phyloP scores from a whole-genome alignment of 2,113 vertebrate species.

The Rallus limicola region DNA sequence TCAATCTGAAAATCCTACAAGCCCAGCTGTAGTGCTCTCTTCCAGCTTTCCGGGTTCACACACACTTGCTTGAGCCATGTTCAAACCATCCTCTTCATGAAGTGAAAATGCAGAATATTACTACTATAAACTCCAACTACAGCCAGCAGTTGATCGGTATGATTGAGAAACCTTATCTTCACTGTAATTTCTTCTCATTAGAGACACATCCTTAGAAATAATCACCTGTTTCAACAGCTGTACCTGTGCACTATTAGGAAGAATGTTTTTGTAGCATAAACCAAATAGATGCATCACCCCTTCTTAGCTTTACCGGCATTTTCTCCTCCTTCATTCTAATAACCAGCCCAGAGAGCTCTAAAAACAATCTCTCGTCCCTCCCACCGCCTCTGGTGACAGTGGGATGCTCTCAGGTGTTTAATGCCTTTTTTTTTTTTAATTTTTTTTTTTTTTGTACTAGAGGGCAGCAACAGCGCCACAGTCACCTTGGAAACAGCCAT shows the following conservation, averaged over 20 bases:
- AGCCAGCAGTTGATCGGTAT: neutral
- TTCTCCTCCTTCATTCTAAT: neutral
- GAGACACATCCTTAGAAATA: neutral
- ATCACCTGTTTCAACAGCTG: neutral
- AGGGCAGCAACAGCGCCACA: conserved; percentile 74
- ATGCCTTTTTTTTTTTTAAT: conserved; percentile 35
- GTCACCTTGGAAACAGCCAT: conserved; percentile 88
- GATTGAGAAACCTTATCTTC: neutral
- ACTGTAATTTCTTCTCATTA: neutral
- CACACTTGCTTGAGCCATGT: neutral
- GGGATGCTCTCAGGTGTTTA: conserved; percentile 84
- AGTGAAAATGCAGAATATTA: neutral
- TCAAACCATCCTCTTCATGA: neutral
- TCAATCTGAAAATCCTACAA: neutral
- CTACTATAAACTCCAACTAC: neutral
- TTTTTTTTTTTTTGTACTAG: conserved; percentile 40
- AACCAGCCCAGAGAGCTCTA: neutral
- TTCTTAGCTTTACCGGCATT: neutral
- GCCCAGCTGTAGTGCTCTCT: neutral
- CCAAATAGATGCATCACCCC: neutral
- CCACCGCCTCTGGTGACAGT: conserved; percentile 26
- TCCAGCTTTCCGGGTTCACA: neutral
- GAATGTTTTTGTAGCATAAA: neutral
- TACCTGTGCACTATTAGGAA: neutral
- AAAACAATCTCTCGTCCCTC: neutral